A percentile compares a stretch with the other conserved stretches of the same genome.
Evolutionary conservation across 2,888 invertebrate genomes (phyloP).

Genomic region (Drosophila anomalata): DNA sequence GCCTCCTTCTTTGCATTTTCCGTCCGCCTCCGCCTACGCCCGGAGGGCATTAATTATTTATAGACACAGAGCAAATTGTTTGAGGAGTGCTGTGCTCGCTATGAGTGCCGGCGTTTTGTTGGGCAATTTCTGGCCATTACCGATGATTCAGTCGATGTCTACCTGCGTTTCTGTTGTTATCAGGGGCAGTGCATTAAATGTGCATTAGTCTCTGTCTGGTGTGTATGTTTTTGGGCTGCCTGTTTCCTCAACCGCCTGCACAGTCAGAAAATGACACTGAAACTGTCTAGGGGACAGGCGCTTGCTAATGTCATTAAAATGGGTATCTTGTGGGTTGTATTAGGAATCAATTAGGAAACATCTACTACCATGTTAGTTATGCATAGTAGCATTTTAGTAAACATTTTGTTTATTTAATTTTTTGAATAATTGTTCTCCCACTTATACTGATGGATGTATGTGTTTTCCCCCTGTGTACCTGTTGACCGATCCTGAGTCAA

Average conservation of each 20-base stretch:
- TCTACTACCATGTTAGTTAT: too few relatives aligned
- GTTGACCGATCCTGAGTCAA: constrained; percentile 13
- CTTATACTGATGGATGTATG: constrained; percentile 8
- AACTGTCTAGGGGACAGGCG: neutral
- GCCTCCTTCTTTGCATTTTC: constrained; percentile 12
- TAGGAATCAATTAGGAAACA: too few relatives aligned
- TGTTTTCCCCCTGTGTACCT: constrained; percentile 16
- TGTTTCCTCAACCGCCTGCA: constrained; percentile 2
- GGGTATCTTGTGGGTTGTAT: neutral
- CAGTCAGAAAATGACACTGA: constrained; percentile 1
- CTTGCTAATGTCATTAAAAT: neutral
- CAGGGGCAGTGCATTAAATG: constrained; percentile 58
- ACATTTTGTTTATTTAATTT: neutral
- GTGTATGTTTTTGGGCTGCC: constrained; percentile 16
- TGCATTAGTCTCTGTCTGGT: constrained; percentile 59
- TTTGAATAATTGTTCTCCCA: neutral
- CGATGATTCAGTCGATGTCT: constrained; percentile 43
- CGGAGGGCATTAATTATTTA: constrained; percentile 69
- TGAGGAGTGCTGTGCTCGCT: constrained; percentile 21
- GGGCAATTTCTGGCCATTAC: constrained; percentile 43
- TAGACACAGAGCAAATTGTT: constrained; percentile 42
- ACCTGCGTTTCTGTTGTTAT: constrained; percentile 64
- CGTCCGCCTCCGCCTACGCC: constrained; percentile 18
- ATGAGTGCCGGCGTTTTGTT: constrained; percentile 57
- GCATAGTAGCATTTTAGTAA: neutral